Evolutionary conservation across 35 echinoderm and acorn worm genomes (phyloP).

Genomic region (Apostichopus parvimensis): DNA sequence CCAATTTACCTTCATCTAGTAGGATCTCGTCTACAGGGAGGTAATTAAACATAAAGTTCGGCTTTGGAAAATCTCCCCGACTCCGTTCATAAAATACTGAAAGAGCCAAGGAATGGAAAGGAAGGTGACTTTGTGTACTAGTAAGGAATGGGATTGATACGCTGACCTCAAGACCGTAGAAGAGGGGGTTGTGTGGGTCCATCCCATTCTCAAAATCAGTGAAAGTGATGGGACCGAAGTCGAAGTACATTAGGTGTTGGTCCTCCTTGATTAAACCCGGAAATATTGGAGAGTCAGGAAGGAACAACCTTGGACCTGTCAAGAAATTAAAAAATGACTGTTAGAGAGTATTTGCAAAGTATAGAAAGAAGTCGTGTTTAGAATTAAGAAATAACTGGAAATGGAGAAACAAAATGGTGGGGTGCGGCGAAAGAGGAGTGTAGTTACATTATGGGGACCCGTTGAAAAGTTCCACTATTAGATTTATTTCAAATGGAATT

Average conservation of each 20-base stretch:
- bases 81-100: conserved; percentile 6
- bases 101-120: not conserved
- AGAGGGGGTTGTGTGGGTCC: too few relatives aligned
- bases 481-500: not conserved
- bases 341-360: too few relatives aligned
- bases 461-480: not conserved
- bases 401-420: not conserved
- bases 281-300: not conserved
- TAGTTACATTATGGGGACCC: not conserved
- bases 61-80: conserved; percentile 27
- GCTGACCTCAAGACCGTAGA: not conserved
- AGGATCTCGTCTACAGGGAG: not conserved
- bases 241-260: conserved; percentile 5
- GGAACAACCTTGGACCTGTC: not conserved
- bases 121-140: not conserved
- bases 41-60: not conserved
- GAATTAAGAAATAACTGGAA: not conserved
- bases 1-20: not conserved
- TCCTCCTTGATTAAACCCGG: not conserved
- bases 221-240: not conserved
- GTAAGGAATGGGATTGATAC: not conserved
- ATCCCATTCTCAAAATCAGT: not conserved
- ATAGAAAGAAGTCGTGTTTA: not conserved
- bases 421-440: not conserved
- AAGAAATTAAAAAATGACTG: not conserved